Evolutionary conservation across 2,888 invertebrate genomes (phyloP).

Genomic region (Hypena proboscidalis): DNA sequence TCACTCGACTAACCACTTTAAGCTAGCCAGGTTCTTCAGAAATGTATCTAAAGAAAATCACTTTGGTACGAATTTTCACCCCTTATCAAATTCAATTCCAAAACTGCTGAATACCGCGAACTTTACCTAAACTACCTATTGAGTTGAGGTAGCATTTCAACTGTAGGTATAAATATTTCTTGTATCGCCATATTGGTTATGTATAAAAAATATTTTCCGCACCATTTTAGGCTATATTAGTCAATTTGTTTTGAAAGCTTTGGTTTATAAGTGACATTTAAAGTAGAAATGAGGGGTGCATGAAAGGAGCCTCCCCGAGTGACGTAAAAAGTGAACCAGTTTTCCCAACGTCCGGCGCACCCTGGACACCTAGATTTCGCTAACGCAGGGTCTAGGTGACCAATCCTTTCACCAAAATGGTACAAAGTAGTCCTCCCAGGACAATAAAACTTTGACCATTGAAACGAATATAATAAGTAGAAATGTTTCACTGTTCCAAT

Average conservation of each 20-base stretch:
- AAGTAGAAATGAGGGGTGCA: too few species aligned
- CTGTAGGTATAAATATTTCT: slow-evolving; percentile 24
- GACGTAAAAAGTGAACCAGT: too few species aligned
- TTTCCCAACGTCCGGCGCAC: too few species aligned
- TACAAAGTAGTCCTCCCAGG: too few species aligned
- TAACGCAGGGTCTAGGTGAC: too few species aligned
- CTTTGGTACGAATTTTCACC: slow-evolving; percentile 59
- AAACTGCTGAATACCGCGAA: slow-evolving; percentile 54
- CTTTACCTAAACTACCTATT: slow-evolving; percentile 53
- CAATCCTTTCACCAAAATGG: too few species aligned
- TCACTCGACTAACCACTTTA: slow-evolving; percentile 49
- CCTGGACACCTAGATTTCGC: too few species aligned
- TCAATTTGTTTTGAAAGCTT: background rate
- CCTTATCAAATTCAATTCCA: slow-evolving; percentile 64
- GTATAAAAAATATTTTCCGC: slow-evolving; percentile 1
- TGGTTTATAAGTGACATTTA: too few species aligned
- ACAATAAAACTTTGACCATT: too few species aligned
- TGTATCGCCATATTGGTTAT: slow-evolving; percentile 13
- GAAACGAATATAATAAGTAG: too few species aligned
- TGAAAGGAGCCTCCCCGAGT: too few species aligned
- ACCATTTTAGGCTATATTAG: background rate
- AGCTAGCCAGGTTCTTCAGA: slow-evolving; percentile 56
- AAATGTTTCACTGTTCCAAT: too few species aligned
- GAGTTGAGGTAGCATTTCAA: slow-evolving; percentile 43
- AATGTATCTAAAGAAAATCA: slow-evolving; percentile 56